These are phyloP conservation scores for Ophonus ardosiacus DNA, from an alignment of 2,888 invertebrate species.

Conservation along the genomic window DNA sequence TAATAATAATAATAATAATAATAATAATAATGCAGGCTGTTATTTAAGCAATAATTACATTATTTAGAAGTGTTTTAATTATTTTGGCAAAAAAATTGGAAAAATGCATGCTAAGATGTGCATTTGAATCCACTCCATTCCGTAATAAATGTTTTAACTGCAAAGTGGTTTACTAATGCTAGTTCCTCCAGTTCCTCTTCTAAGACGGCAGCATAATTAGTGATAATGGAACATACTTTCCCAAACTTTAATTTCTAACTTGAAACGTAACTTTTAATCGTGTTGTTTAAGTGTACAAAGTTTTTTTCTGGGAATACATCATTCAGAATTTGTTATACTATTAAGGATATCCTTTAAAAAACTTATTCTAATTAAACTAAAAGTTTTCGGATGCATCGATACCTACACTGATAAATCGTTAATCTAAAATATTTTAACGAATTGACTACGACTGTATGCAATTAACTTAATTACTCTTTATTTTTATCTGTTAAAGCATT, in stretches of 20 bases:
- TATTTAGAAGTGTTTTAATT: too few species aligned
- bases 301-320: background rate
- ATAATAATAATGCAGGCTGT: too few species aligned
- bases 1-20: too few species aligned
- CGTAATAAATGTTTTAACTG: background rate
- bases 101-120: too few species aligned
- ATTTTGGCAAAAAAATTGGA: too few species aligned
- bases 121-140: too few species aligned
- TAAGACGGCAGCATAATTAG: background rate
- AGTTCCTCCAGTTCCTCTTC: background rate
- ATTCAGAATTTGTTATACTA: background rate
- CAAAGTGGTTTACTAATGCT: background rate
- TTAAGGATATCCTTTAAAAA: background rate
- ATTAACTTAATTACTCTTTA: slow-evolving; percentile 11
- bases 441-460: background rate
- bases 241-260: background rate
- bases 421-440: slow-evolving; percentile 26
- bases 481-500: background rate
- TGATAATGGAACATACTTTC: background rate
- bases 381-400: background rate
- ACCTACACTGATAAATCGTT: slow-evolving; percentile 1
- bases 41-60: too few species aligned
- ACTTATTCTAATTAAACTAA: background rate
- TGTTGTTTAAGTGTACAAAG: background rate
- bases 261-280: background rate